phyloP scores from a whole-genome alignment of 2,888 invertebrate species.

The Melipona beecheii region DNA sequence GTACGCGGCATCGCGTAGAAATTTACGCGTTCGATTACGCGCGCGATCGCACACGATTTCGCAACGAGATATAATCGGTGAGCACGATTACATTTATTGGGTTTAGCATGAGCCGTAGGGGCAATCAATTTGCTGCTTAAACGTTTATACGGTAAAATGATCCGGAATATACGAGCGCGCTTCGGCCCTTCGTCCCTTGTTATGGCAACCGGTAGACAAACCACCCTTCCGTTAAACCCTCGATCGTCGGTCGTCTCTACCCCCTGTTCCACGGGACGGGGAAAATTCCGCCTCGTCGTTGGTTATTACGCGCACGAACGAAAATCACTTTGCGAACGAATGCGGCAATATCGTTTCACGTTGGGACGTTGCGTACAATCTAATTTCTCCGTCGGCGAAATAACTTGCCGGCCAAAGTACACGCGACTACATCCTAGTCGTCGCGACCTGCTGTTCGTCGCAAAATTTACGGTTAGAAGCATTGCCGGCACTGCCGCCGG shows the following conservation, averaged over 20 bases:
- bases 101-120: constrained; percentile 56
- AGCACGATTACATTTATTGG: constrained; percentile 64
- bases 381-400: not conserved
- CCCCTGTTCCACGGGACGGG: constrained; percentile 24
- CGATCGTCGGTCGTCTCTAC: constrained; percentile 28
- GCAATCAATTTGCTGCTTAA: constrained; percentile 68
- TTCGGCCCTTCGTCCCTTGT: constrained; percentile 58
- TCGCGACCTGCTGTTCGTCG: not conserved
- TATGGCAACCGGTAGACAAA: constrained; percentile 64
- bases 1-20: constrained; percentile 20
- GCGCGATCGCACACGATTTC: constrained; percentile 43
- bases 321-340: constrained; percentile 61
- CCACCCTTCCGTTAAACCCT: constrained; percentile 62
- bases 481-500: not conserved
- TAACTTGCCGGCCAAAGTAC: constrained; percentile 4
- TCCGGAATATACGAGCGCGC: constrained; percentile 61
- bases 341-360: constrained; percentile 29
- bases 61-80: constrained; percentile 50
- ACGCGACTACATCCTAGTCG: constrained; percentile 2
- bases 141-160: constrained; percentile 74
- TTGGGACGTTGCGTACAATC: constrained; percentile 19
- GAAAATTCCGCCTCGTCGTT: constrained; percentile 46
- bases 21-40: constrained; percentile 52
- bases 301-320: constrained; percentile 68
- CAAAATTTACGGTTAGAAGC: not conserved